Evolutionary conservation across 2,113 vertebrate genomes (phyloP).

Genomic region (Cephalopholis sonnerati): DNA sequence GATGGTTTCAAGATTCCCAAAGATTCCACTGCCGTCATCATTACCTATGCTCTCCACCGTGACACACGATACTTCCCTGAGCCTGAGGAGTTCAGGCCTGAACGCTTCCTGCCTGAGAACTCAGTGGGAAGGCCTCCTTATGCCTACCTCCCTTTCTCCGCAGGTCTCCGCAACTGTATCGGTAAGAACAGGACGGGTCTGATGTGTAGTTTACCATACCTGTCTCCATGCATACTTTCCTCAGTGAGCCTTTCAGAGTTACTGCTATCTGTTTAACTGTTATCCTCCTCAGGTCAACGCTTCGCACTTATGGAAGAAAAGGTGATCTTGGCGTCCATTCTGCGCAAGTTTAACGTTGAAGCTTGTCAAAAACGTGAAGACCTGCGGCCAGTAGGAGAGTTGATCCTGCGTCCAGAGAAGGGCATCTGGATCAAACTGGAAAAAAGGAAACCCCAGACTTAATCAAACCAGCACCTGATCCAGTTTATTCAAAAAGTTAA

Average conservation of each 20-base stretch:
- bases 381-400: conserved; percentile 85
- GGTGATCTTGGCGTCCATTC: conserved; percentile 86
- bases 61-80: conserved; percentile 90
- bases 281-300: conserved; percentile 87
- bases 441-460: conserved; percentile 69
- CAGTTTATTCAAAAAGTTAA: background rate
- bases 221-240: background rate
- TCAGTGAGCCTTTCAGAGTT: background rate
- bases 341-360: conserved; percentile 89
- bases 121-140: conserved; percentile 87
- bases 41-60: conserved; percentile 90
- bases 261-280: background rate
- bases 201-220: background rate
- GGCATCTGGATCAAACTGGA: conserved; percentile 92
- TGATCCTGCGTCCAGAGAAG: conserved; percentile 91
- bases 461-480: background rate
- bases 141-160: conserved; percentile 94
- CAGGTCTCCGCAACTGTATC: conserved; percentile 95
- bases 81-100: conserved; percentile 92
- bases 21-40: conserved; percentile 84
- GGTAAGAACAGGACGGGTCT: conserved; percentile 82
- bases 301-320: conserved; percentile 97
- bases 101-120: conserved; percentile 93
- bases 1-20: conserved; percentile 88
- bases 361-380: conserved; percentile 89